Evolutionary conservation across 2,797 vertebrate genomes (phyloP), one percentile per base, ranked within the genome.

Genomic region (Sus cebifrons): DNA sequence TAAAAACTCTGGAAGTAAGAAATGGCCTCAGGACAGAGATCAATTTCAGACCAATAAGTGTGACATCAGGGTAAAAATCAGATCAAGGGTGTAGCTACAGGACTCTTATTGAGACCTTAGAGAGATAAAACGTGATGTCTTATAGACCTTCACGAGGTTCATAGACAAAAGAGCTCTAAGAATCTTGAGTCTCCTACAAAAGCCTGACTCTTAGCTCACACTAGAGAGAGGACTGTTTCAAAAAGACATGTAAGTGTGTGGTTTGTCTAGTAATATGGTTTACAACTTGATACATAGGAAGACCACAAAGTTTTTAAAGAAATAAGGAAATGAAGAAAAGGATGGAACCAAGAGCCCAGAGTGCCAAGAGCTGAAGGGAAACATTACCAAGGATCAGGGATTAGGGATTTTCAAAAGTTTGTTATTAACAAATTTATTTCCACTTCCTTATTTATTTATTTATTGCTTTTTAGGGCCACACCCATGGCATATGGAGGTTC

Each of bases 341-440:
- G 29, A 8, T 64, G 15, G 3, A 89, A 62, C 32, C 54, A 44
- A 29, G 29, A 88, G 29, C 44, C 21, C 10, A 65, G 40, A 88
- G 40, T 32, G 18, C 40, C 40, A 82, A 88, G 29, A 77, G 29
- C 15, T 77, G 44, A 77, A 6, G 73, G 65, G 15, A 65, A 25
- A 15, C 11, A 13, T 62, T 44, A 23, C 27, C 58, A 77, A 21
- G 44, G 20, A 14, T 77, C 56, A 54, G 17, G 71, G 40, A 13
- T 23, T 44, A 44, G 23, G 21, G 12, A 29, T 65, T 27, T 27
- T 27, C 21, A 73, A 73, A 71, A 71, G 21, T 40, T 85, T n/a
- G 21, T 86, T 54, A 71, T 82, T 67, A 87, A 87, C 29, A 83
- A 73, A 81, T 89, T 78, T 94, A 89, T 94, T 96, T 81, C 86